Conservation (phyloP, 2,113 vertebrate species). For the Psettodes erumei region DNA sequence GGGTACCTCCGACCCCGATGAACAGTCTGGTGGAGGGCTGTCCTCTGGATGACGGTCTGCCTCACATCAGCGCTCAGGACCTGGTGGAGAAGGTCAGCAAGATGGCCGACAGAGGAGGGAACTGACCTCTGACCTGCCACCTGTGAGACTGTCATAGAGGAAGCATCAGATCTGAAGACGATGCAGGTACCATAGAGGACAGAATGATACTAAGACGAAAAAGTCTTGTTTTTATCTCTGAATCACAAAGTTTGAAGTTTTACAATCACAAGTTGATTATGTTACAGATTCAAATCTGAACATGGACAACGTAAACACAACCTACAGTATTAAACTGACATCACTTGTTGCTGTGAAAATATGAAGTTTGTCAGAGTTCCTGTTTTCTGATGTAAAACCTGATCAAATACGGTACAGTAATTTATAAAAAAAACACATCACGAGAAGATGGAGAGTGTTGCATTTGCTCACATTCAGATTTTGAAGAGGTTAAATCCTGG, state of each 20-base stretch:
- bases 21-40: slow-evolving; percentile 98
- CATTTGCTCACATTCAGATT: too few species aligned
- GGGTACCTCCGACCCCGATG: slow-evolving; percentile 90
- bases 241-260: not conserved
- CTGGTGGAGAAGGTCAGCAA: slow-evolving; percentile 88
- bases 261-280: not conserved
- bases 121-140: slow-evolving; percentile 34
- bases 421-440: too few species aligned
- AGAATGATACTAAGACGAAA: not conserved
- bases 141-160: not conserved
- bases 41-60: slow-evolving; percentile 88
- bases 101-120: slow-evolving; percentile 62
- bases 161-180: not conserved
- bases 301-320: not conserved
- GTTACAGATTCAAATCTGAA: not conserved
- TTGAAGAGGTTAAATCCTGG: too few species aligned
- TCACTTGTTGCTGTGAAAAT: too few species aligned
- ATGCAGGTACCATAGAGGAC: not conserved
- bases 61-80: slow-evolving; percentile 84
- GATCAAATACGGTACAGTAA: too few species aligned
- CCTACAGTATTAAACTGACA: too few species aligned
- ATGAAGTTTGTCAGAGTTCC: too few species aligned
- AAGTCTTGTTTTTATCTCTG: not conserved
- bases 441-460: too few species aligned
- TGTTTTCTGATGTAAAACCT: too few species aligned